phyloP scores from a whole-genome alignment of 2,797 vertebrate species.

The Sebastolobus alascanus region DNA sequence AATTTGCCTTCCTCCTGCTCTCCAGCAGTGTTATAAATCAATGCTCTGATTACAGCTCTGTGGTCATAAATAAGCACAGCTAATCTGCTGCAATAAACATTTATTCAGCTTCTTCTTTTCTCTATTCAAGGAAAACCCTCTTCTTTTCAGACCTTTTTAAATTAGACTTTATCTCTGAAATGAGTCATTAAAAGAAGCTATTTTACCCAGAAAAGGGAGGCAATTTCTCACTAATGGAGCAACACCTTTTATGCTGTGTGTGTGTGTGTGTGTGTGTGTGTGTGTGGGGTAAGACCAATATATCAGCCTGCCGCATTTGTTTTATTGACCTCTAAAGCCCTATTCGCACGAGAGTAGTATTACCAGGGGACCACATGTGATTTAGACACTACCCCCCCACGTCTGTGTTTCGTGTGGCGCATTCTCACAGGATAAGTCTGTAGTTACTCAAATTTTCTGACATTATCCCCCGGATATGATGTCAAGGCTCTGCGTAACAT shows the following conservation, averaged over 20 bases:
- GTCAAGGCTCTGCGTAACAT: too few species aligned
- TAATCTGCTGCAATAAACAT: conserved; percentile 34
- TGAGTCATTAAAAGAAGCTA: conserved; percentile 3
- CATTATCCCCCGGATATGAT: too few species aligned
- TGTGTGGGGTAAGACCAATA: background rate
- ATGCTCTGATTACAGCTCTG: conserved; percentile 24
- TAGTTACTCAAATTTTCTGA: too few species aligned
- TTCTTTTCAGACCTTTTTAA: conserved; percentile 17
- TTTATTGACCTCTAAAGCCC: conserved; percentile 5
- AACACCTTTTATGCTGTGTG: background rate
- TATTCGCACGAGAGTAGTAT: background rate
- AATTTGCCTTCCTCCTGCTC: conserved; percentile 21
- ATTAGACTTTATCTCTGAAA: conserved; percentile 17
- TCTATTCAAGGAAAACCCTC: conserved; percentile 3
- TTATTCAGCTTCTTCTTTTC: conserved; percentile 9
- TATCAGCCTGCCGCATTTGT: background rate
- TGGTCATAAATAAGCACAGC: conserved; percentile 30
- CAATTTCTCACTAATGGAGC: conserved; percentile 3
- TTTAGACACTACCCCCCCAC: background rate
- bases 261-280: background rate
- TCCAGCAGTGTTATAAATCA: conserved; percentile 31
- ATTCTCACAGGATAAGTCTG: too few species aligned
- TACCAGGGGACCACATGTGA: background rate
- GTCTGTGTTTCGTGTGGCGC: too few species aligned
- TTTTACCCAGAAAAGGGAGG: conserved; percentile 4